These are phyloP conservation scores for Synergus umbraculus DNA, from an alignment of 2,888 invertebrate genomes.

Conservation along the genomic window DNA sequence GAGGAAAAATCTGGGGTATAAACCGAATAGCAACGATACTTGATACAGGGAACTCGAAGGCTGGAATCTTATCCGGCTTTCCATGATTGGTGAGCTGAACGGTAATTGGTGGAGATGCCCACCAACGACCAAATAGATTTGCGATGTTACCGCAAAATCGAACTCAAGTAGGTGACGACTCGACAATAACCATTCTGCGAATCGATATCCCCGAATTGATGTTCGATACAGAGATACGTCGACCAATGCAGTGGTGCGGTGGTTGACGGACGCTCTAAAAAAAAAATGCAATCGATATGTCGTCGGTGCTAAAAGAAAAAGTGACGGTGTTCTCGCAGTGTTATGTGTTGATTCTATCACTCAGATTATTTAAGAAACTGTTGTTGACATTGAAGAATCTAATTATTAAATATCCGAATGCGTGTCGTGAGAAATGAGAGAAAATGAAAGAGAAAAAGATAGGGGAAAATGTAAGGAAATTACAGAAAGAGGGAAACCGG, in stretches of 20 bases:
- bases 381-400: conserved; percentile 51
- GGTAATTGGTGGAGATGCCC: conserved; percentile 74
- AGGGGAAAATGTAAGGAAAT: not conserved
- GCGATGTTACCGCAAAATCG: conserved; percentile 49
- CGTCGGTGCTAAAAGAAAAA: conserved; percentile 28
- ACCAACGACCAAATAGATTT: conserved; percentile 64
- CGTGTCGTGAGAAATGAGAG: conserved; percentile 17
- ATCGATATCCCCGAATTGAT: conserved; percentile 54
- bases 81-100: conserved; percentile 75
- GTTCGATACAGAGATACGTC: conserved; percentile 51
- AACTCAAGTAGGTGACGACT: conserved; percentile 58
- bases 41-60: conserved; percentile 75
- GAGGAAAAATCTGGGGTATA: conserved; percentile 84
- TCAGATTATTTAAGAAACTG: conserved; percentile 50
- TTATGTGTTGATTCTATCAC: conserved; percentile 30
- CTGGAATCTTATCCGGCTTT: conserved; percentile 74
- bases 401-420: conserved; percentile 33
- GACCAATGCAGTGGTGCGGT: conserved; percentile 1
- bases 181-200: conserved; percentile 62
- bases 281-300: conserved; percentile 36
- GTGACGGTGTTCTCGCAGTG: conserved; percentile 36
- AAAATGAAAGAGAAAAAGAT: not conserved
- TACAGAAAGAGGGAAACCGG: not conserved
- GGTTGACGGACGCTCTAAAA: not conserved
- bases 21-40: conserved; percentile 70